Percentiles rank a stretch among this genome's conserved stretches.
Conservation (phyloP, 2,797 vertebrate genomes). For the Acestrorhynchus altus region DNA sequence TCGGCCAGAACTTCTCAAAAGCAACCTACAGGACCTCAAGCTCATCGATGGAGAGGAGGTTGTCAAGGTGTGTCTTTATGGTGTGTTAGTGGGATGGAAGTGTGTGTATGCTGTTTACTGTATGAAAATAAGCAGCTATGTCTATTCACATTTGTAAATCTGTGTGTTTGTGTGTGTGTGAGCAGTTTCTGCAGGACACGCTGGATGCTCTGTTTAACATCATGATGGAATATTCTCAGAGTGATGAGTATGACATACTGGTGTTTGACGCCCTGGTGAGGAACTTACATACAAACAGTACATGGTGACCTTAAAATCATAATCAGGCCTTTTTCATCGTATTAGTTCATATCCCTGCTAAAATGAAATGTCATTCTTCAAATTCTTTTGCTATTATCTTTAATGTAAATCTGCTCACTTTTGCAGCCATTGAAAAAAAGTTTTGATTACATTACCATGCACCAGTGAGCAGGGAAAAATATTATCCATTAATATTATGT, state of each 20-base stretch:
- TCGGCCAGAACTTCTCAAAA: conserved; percentile 88
- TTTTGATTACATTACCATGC: no score
- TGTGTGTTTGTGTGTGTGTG: conserved; percentile 40
- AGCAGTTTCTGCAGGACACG: conserved; percentile 94
- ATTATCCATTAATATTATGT: no score
- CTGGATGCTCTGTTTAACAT: conserved; percentile 98
- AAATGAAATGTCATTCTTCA: no score
- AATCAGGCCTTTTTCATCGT: no score
- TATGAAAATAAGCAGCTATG: neutral
- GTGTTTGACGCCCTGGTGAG: conserved; percentile 97
- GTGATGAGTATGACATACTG: conserved; percentile 93
- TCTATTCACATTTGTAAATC: conserved; percentile 6
- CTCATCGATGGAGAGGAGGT: conserved; percentile 97
- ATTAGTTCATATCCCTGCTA: no score
- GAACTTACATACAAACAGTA: conserved; percentile 49
- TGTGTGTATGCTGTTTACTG: neutral
- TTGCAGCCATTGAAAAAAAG: no score
- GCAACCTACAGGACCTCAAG: conserved; percentile 94
- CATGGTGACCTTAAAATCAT: neutral
- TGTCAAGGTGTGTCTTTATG: conserved; percentile 84
- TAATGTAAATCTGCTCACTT: no score
- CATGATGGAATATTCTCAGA: conserved; percentile 98
- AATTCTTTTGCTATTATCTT: no score
- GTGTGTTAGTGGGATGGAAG: neutral
- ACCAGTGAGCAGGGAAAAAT: no score